These are phyloP conservation scores for Tauraco erythrolophus DNA, from an alignment of 2,113 vertebrate species.

Conservation along the genomic window DNA sequence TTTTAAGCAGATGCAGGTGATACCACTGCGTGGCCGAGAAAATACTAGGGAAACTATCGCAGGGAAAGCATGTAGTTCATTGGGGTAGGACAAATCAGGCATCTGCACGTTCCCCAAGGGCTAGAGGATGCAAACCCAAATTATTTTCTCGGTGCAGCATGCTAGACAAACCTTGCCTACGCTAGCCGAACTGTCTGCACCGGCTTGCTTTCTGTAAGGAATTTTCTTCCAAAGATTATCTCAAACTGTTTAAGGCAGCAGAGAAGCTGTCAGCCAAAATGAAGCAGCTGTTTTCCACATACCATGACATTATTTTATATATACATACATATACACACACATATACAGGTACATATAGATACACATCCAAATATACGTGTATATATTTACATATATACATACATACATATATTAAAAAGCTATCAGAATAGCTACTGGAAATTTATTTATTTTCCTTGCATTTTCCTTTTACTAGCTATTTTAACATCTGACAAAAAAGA, in stretches of 20 bases:
- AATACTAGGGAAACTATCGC: background rate
- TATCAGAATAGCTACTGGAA: background rate
- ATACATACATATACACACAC: background rate
- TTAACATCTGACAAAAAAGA: background rate
- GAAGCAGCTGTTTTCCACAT: background rate
- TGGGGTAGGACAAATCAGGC: background rate
- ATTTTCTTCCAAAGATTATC: background rate
- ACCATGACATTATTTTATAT: background rate
- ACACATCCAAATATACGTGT: background rate
- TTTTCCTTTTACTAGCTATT: background rate
- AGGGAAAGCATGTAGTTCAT: background rate
- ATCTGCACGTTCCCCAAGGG: background rate
- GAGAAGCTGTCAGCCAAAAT: background rate
- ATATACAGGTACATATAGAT: background rate
- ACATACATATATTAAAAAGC: background rate
- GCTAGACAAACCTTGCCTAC: background rate
- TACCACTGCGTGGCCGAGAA: background rate
- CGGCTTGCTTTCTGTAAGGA: background rate
- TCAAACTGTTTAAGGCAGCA: background rate
- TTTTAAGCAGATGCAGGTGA: background rate
- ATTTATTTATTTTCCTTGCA: background rate
- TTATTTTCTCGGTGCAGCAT: background rate
- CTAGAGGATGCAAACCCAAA: background rate
- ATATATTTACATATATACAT: background rate
- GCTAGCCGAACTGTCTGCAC: background rate